Conservation (phyloP, 2,797 vertebrate genomes). For the Ataeniobius toweri region DNA sequence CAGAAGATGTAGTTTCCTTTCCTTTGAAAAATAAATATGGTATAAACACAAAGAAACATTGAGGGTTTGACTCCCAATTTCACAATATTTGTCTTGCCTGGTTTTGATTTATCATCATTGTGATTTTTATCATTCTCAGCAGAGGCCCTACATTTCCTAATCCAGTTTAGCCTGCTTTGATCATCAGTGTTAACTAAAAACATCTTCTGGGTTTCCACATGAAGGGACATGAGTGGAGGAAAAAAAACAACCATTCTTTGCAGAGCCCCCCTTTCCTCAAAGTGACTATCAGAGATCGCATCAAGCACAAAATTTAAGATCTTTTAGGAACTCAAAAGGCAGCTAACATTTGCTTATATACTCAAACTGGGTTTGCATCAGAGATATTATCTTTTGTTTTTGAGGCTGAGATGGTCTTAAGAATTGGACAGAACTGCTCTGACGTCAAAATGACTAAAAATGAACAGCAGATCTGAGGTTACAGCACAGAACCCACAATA, state of each 20-base stretch:
- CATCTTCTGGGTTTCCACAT: not conserved
- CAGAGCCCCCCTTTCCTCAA: not conserved
- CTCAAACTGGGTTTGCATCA: not conserved
- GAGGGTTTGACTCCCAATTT: not conserved
- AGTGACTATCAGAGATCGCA: not conserved
- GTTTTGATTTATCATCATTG: not conserved
- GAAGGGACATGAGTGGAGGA: not conserved
- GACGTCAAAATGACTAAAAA: not conserved
- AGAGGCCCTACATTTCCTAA: not conserved
- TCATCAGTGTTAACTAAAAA: not conserved
- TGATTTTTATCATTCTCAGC: not conserved
- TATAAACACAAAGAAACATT: not conserved
- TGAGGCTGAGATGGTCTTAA: not conserved
- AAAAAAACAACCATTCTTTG: not conserved
- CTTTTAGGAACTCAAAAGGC: not conserved
- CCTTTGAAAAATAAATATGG: not conserved
- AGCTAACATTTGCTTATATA: not conserved
- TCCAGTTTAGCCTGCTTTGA: not conserved
- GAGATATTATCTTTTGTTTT: not conserved
- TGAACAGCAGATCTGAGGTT: not conserved
- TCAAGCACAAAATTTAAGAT: not conserved
- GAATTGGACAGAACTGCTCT: not conserved
- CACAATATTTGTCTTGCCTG: not conserved
- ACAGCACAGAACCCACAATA: not conserved
- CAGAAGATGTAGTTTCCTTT: not conserved